Percentiles rank a stretch among this genome's conserved stretches.
Evolutionary conservation across 2,113 vertebrate species (phyloP).

Genomic region (Catharus fuscescens): DNA sequence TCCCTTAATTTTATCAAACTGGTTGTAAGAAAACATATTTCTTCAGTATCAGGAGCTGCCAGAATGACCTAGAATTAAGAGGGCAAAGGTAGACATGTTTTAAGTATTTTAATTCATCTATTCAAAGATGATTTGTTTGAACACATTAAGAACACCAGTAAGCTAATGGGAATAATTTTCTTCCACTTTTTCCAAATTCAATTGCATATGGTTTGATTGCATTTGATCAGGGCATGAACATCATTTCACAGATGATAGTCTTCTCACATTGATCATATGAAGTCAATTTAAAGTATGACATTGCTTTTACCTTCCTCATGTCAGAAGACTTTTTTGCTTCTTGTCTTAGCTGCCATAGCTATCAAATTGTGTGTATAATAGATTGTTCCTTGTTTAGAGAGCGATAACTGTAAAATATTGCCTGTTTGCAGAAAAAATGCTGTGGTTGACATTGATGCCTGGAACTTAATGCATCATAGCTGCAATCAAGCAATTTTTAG

Average conservation of each 20-base stretch:
- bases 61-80: constrained; percentile 4
- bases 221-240: constrained; percentile 17
- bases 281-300: constrained; percentile 24
- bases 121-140: constrained; percentile 1
- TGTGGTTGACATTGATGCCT: constrained; percentile 9
- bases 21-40: background rate
- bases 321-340: background rate
- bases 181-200: constrained; percentile 28
- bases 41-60: background rate
- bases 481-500: constrained; percentile 12
- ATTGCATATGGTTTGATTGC: background rate
- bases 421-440: constrained; percentile 2
- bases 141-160: background rate
- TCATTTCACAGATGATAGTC: constrained; percentile 20
- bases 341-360: background rate
- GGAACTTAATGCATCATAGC: constrained; percentile 24
- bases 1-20: background rate
- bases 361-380: constrained; percentile 32
- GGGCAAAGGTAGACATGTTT: background rate
- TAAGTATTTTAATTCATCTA: background rate
- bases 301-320: constrained; percentile 35
- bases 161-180: constrained; percentile 19
- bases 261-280: constrained; percentile 26
- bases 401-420: background rate
- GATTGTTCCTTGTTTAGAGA: constrained; percentile 48